A percentile compares a stretch with the other conserved stretches of the same genome.
phyloP scores from a whole-genome alignment of 1,140 invertebrate species.

The Pseudomyrmex flavicornis region DNA sequence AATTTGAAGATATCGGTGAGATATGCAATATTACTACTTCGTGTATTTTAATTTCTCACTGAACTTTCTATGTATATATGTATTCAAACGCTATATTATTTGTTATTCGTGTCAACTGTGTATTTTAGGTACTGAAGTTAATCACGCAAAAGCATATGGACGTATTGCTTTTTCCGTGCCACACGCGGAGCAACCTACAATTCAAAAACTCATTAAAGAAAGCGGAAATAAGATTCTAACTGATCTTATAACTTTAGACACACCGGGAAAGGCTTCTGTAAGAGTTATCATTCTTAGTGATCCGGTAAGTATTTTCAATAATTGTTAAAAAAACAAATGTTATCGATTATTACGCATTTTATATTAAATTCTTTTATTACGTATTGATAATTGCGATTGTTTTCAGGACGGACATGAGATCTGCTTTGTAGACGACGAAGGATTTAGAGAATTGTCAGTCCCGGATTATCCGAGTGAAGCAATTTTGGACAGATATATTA shows the following conservation, averaged over 20 bases:
- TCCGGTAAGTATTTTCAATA: slow-evolving; percentile 87
- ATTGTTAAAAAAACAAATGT: background rate
- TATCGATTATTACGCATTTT: background rate
- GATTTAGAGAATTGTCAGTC: slow-evolving; percentile 94
- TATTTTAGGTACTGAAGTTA: slow-evolving; percentile 87
- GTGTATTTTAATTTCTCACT: slow-evolving; percentile 1
- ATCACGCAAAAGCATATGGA: slow-evolving; percentile 97
- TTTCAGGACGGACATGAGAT: slow-evolving; percentile 97
- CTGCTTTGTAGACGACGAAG: slow-evolving; percentile 99
- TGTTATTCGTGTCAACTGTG: slow-evolving; percentile 44
- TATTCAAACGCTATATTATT: slow-evolving; percentile 36
- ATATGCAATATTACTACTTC: background rate
- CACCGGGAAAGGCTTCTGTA: slow-evolving; percentile 98
- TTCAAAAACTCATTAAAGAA: slow-evolving; percentile 91
- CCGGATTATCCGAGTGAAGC: slow-evolving; percentile 93
- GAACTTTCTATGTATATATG: background rate
- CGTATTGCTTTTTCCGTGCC: slow-evolving; percentile 97
- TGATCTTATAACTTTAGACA: slow-evolving; percentile 95
- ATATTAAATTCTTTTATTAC: slow-evolving; percentile 1
- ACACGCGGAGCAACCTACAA: slow-evolving; percentile 89
- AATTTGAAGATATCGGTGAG: slow-evolving; percentile 90
- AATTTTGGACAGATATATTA: slow-evolving; percentile 92
- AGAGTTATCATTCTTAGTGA: slow-evolving; percentile 98
- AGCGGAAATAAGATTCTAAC: slow-evolving; percentile 93
- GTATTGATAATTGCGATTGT: slow-evolving; percentile 20